phyloP scores from a whole-genome alignment of 2,797 vertebrate genomes.

The Pachyuromys duprasi region DNA sequence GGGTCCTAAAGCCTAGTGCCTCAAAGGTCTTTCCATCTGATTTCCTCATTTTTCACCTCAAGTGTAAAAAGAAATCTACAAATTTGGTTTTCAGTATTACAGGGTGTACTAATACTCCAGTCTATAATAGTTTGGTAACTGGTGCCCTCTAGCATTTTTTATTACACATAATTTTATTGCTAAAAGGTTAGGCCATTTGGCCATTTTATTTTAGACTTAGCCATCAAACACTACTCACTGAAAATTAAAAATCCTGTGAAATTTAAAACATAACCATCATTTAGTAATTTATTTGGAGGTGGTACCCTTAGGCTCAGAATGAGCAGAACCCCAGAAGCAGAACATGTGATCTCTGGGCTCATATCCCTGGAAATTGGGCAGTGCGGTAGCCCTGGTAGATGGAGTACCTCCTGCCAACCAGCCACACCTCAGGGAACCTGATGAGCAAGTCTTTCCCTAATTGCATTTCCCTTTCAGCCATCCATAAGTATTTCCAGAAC shows the following conservation, averaged over 20 bases:
- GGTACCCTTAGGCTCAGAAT: not conserved
- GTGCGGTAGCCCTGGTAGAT: too few species aligned
- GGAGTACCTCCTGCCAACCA: not conserved
- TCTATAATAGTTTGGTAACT: constrained; percentile 64
- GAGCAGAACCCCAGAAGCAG: not conserved
- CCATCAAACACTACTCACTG: constrained; percentile 63
- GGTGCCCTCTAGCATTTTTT: constrained; percentile 73
- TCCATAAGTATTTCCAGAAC: constrained; percentile 63
- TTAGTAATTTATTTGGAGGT: constrained; percentile 55
- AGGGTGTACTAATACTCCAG: constrained; percentile 69
- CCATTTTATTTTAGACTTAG: constrained; percentile 73
- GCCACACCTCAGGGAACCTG: not conserved
- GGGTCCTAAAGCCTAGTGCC: constrained; percentile 10
- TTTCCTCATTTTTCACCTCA: constrained; percentile 66
- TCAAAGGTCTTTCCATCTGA: constrained; percentile 75
- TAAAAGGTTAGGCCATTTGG: constrained; percentile 77
- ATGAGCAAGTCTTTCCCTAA: constrained; percentile 18
- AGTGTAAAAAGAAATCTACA: constrained; percentile 67
- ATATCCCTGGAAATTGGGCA: not conserved
- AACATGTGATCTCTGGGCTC: not conserved
- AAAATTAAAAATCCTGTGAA: constrained; percentile 68
- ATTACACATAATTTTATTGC: constrained; percentile 75
- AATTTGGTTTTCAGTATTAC: constrained; percentile 76
- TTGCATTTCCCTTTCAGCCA: constrained; percentile 34
- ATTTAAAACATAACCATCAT: constrained; percentile 54